phyloP scores from a whole-genome alignment of 2,797 vertebrate genomes.

The Poeciliopsis infans region DNA sequence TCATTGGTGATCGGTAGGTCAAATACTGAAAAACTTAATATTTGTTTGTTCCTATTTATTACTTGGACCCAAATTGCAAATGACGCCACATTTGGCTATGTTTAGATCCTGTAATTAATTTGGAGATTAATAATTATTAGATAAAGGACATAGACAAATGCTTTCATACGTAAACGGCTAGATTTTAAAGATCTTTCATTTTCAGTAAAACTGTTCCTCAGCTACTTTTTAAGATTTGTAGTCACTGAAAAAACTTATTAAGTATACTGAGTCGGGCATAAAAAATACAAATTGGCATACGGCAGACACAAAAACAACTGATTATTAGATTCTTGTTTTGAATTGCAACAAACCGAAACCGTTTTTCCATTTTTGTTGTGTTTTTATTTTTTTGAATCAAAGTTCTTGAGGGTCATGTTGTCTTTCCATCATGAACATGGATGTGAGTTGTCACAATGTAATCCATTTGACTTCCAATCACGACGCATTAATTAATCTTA shows the following conservation, averaged over 20 bases:
- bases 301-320: background rate
- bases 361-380: background rate
- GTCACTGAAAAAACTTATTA: background rate
- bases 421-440: background rate
- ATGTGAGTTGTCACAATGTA: background rate
- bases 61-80: background rate
- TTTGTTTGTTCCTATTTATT: background rate
- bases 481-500: conserved; percentile 3
- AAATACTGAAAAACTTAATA: background rate
- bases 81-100: background rate
- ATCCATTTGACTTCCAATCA: background rate
- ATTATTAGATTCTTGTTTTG: no score
- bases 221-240: background rate
- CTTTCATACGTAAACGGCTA: background rate
- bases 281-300: background rate
- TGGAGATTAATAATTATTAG: background rate
- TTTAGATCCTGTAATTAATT: background rate
- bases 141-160: background rate
- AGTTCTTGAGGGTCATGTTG: background rate
- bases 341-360: background rate
- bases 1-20: background rate
- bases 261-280: background rate
- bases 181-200: background rate
- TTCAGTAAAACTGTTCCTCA: background rate
- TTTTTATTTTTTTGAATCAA: background rate